Conservation (phyloP, 1,140 invertebrate genomes). For the Drosophila bifasciata region DNA sequence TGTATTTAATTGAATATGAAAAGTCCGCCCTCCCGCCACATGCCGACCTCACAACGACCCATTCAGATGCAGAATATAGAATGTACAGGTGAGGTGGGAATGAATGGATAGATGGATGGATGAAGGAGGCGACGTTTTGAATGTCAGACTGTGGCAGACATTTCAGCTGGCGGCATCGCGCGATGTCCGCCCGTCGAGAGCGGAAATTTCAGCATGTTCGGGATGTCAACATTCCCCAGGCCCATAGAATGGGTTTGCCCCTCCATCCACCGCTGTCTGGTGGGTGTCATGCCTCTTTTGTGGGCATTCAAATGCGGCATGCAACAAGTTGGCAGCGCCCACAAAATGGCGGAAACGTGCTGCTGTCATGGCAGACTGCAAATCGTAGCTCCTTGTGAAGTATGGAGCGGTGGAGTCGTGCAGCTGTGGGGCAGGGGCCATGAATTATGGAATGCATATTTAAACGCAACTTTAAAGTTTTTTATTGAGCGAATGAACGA, state of each 20-base stretch:
- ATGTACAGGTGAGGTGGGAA: conserved; percentile 10
- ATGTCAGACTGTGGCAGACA: conserved; percentile 60
- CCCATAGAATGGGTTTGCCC: not conserved
- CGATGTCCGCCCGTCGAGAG: conserved; percentile 34
- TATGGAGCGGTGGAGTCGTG: no score
- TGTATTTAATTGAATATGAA: conserved; percentile 61
- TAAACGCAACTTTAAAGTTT: conserved; percentile 80
- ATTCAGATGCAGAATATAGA: conserved; percentile 6
- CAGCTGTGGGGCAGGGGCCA: not conserved
- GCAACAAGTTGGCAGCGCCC: conserved; percentile 73
- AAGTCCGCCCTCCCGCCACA: conserved; percentile 32
- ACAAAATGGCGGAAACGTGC: conserved; percentile 81
- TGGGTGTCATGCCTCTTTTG: no score
- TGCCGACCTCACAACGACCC: not conserved
- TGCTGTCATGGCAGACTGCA: conserved; percentile 64
- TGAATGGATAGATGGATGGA: not conserved
- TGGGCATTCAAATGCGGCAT: conserved; percentile 38
- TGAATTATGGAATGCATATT: conserved; percentile 80
- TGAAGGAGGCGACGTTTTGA: conserved; percentile 47
- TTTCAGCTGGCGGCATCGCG: conserved; percentile 25
- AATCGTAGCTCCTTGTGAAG: conserved; percentile 42
- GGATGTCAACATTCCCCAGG: conserved; percentile 55
- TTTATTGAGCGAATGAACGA: conserved; percentile 65
- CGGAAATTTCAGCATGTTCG: conserved; percentile 75
- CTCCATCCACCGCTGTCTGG: not conserved